These are phyloP conservation scores for Thymelicus acteon DNA, from an alignment of 2,888 invertebrate species.

Conservation along the genomic window DNA sequence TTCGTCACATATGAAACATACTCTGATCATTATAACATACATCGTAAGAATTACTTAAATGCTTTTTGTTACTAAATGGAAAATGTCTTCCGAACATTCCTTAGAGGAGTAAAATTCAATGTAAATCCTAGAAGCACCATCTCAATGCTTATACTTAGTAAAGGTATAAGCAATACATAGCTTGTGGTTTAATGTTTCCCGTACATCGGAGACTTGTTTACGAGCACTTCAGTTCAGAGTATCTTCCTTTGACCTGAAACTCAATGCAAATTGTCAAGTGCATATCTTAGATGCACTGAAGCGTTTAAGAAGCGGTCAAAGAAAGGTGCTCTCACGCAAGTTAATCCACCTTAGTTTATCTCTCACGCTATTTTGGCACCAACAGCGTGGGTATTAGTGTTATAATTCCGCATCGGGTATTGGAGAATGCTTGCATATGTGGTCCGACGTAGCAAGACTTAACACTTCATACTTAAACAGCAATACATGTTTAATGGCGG, in stretches of 20 bases:
- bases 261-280: slow-evolving; percentile 38
- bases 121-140: too few species aligned
- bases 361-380: slow-evolving; percentile 18
- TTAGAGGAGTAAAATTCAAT: too few species aligned
- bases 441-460: slow-evolving; percentile 46
- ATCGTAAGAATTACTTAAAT: too few species aligned
- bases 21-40: too few species aligned
- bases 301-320: slow-evolving; percentile 40
- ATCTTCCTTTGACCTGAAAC: slow-evolving; percentile 36
- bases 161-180: too few species aligned
- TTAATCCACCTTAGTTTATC: background rate
- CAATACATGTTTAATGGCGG: slow-evolving; percentile 78
- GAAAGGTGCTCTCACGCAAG: slow-evolving; percentile 29
- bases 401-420: slow-evolving; percentile 9
- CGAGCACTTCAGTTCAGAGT: slow-evolving; percentile 19
- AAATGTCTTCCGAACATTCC: too few species aligned
- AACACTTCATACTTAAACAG: slow-evolving; percentile 64
- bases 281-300: slow-evolving; percentile 39
- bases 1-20: too few species aligned
- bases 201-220: background rate
- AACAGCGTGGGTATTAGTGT: background rate
- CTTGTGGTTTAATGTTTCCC: background rate
- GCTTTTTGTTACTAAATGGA: too few species aligned
- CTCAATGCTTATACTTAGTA: too few species aligned
- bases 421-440: slow-evolving; percentile 32